Conservation (phyloP, 2,797 vertebrate species). For the Parambassis ranga region DNA sequence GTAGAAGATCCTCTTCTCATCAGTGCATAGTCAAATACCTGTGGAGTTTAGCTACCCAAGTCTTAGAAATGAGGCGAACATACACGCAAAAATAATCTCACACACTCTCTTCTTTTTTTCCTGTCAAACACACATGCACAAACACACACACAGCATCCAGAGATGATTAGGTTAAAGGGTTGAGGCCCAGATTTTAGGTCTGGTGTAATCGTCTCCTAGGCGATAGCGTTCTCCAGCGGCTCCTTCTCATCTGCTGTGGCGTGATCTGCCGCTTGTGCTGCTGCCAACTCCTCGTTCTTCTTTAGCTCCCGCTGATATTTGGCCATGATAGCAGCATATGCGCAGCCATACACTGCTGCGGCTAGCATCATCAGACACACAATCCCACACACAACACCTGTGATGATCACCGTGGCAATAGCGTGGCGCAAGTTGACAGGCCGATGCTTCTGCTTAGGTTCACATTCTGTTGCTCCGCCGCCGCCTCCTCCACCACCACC, state of each 20-base stretch:
- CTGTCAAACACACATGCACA: slow-evolving; percentile 27
- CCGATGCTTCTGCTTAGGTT: slow-evolving; percentile 83
- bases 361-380: slow-evolving; percentile 97
- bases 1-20: slow-evolving; percentile 44
- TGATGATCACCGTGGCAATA: slow-evolving; percentile 94
- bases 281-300: slow-evolving; percentile 77
- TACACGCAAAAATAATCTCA: slow-evolving; percentile 25
- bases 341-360: slow-evolving; percentile 92
- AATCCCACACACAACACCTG: slow-evolving; percentile 93
- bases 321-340: slow-evolving; percentile 92
- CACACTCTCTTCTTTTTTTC: background rate
- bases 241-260: slow-evolving; percentile 80
- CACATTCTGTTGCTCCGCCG: slow-evolving; percentile 76
- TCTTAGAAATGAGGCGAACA: slow-evolving; percentile 48
- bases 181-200: slow-evolving; percentile 46
- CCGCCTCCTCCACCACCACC: slow-evolving; percentile 53
- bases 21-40: slow-evolving; percentile 76
- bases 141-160: slow-evolving; percentile 37
- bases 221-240: slow-evolving; percentile 78
- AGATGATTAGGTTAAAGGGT: slow-evolving; percentile 68
- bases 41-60: slow-evolving; percentile 65
- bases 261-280: slow-evolving; percentile 59
- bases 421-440: slow-evolving; percentile 90
- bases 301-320: slow-evolving; percentile 86
- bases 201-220: slow-evolving; percentile 68